These are phyloP conservation scores for Drosophila rhopaloa DNA, from an alignment of 1,140 invertebrate genomes.

Conservation along the genomic window DNA sequence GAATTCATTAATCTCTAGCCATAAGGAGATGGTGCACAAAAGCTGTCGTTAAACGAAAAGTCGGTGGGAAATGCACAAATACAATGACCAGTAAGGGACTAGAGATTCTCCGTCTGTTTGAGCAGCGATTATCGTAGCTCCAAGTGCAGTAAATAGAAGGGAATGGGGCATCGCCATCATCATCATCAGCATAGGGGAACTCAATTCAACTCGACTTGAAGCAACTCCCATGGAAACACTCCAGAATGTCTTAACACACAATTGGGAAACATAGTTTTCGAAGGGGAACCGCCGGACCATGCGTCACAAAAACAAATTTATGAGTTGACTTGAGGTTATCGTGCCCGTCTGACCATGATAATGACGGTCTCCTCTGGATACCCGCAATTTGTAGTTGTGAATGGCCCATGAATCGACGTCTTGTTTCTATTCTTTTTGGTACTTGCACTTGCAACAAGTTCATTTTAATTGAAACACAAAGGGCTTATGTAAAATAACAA, in stretches of 20 bases:
- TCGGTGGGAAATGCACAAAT: constrained; percentile 62
- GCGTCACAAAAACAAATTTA: constrained; percentile 46
- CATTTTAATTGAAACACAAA: constrained; percentile 23
- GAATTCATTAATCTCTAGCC: constrained; percentile 73
- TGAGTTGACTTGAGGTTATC: constrained; percentile 63
- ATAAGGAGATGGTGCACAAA: constrained; percentile 28
- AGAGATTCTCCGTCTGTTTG: constrained; percentile 33
- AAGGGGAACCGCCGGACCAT: constrained; percentile 4
- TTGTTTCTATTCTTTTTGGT: constrained; percentile 17
- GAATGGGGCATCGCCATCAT: constrained; percentile 10
- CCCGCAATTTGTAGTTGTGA: constrained; percentile 64
- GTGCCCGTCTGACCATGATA: constrained; percentile 71
- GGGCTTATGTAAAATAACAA: not conserved
- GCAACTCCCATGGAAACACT: constrained; percentile 6
- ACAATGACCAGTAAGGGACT: constrained; percentile 37
- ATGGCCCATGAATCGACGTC: constrained; percentile 56
- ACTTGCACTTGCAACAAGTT: constrained; percentile 29
- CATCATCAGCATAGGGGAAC: constrained; percentile 25
- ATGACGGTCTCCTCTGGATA: constrained; percentile 48
- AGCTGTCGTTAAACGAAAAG: constrained; percentile 46
- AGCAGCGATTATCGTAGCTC: constrained; percentile 52
- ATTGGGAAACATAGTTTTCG: constrained; percentile 7
- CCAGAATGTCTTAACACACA: constrained; percentile 10
- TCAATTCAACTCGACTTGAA: not conserved
- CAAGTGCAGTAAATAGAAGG: constrained; percentile 40